Base-by-base conservation (phyloP, 2,113 vertebrate species). In the Dasypus novemcinctus region DNA sequence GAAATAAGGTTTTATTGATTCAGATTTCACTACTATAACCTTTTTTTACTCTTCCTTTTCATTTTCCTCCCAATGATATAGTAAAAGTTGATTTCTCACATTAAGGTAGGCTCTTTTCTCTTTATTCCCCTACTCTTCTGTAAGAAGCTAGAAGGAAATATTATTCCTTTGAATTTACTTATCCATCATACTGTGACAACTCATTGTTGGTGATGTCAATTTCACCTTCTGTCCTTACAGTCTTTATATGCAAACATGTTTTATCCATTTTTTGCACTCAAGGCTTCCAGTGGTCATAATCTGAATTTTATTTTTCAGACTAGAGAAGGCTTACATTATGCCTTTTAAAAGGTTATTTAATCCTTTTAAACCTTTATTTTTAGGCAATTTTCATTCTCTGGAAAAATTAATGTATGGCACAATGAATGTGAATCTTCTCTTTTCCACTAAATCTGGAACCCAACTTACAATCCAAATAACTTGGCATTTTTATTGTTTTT, bases 401-500 rank as follows among this genome's bases (percentile, higher is more conserved):
- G 83, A 33, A 72, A 84, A 89, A 63, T 94, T 82, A 94, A 33
- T 83, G 41, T 43, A 33, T 87, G 75, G 43, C 71, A 72, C 57
- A 59, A 2, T 83, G 84, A 93, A 36, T 1, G 20, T 7, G 21
- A 88, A 59, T 63, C 31, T 33, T 93, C 78, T 33, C 52, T 84
- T 93, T 88, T 78, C 68, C 38, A 13, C 74, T 91, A 46, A 84
- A 36, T 95, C 72, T 38, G 41, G 71, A 82, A 23, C 68, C 49
- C 69, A 57, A 54, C 66, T 59, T 85, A n/a, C 23, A 33, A 71
- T 36, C 43, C 72, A 94, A 74, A 68, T 79, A 94, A 82, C 71
- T 64, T 82, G 92, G 38, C 61, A 52, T 83, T 95, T 95, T 95
- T 96, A 86, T 96, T 95, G 74, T 94, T 96, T 96, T 96, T 96